Percentiles rank a stretch among this genome's conserved stretches.
These are phyloP conservation scores for Microdon myrmicae DNA, from an alignment of 2,888 invertebrate species.

Conservation along the genomic window DNA sequence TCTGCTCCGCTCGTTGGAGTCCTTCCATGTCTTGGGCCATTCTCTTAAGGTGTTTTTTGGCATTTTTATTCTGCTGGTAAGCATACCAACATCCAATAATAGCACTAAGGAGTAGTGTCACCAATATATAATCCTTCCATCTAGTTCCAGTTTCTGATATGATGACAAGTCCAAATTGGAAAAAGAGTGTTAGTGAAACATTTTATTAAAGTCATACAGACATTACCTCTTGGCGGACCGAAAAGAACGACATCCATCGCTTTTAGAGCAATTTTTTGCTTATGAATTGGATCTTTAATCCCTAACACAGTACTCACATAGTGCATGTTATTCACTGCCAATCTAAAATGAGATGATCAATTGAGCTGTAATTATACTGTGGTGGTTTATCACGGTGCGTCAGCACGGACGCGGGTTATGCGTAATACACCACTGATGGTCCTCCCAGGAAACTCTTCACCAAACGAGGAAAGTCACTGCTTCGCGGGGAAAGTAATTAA, in stretches of 20 bases:
- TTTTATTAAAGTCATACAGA: background rate
- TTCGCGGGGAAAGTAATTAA: too few relatives aligned
- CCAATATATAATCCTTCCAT: conserved; percentile 90
- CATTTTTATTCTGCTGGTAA: conserved; percentile 88
- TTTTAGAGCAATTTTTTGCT: conserved; percentile 95
- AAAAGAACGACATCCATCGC: conserved; percentile 99
- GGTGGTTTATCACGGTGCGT: too few relatives aligned
- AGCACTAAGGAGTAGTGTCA: conserved; percentile 84
- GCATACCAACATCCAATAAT: conserved; percentile 92
- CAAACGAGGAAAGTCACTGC: too few relatives aligned
- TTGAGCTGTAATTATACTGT: conserved; percentile 29
- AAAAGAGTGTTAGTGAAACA: too few relatives aligned
- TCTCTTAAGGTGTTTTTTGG: conserved; percentile 84
- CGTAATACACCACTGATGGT: too few relatives aligned
- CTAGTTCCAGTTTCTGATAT: conserved; percentile 77
- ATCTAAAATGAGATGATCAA: conserved; percentile 69
- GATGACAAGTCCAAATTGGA: conserved; percentile 9
- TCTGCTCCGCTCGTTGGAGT: conserved; percentile 87
- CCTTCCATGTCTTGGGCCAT: conserved; percentile 97
- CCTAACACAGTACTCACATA: conserved; percentile 88
- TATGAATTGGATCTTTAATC: conserved; percentile 97
- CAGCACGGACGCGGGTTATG: too few relatives aligned
- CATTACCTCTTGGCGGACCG: conserved; percentile 94
- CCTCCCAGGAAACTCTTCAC: too few relatives aligned
- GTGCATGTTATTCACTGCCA: conserved; percentile 94